Evolutionary conservation across 2,113 vertebrate genomes (phyloP), one percentile per base, ranked within the genome.

Genomic region (Pseudorasbora parva): DNA sequence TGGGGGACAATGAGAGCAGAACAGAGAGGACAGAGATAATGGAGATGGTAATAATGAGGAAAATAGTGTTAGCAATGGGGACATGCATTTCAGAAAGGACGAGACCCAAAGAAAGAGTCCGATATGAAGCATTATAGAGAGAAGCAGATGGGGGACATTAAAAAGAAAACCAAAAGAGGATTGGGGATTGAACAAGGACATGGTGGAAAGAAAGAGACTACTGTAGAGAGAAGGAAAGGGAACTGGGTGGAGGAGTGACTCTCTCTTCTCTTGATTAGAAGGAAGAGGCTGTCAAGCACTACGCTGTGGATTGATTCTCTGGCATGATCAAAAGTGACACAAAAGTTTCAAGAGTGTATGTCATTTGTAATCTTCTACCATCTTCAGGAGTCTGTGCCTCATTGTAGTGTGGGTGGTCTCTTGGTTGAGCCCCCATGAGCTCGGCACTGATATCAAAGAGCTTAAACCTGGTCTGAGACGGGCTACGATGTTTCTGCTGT

Each of bases 281-380:
- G 79, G 62, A 81, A 86, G 69, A 75, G 49, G 82, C 62, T 83
- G 68, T 79, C 75, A 64, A 41, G 60, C 54, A 68, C 49, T 77
- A 68, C 2, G 11, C 33, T 62, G 78, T 66, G 59, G 72, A 87
- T 74, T 84, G 77, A 72, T 80, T 84, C 86, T 77, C 41, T 80
- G 73, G 33, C 66, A 88, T 89, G 87, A 90, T 92, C 84, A 89
- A 91, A 89, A 87, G 33, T 72, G 2, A 19, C 82, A 82, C 21
- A 76, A 33, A 74, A 81, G 78, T 81, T 71, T 27, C 79, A 73
- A 72, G 76, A 47, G 80, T 57, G 74, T 76, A 68, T 78, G 74
- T 82, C 84, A 85, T 41, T 84, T 69, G 84, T 86, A 86, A 89
- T 81, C 69, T 78, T 62, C 33, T 64, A 82, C 60, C 84, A 69